Evolutionary conservation across 1,140 invertebrate species (phyloP), one percentile per base, ranked within the genome.

Genomic region (Macrosteles quadrilineatus): DNA sequence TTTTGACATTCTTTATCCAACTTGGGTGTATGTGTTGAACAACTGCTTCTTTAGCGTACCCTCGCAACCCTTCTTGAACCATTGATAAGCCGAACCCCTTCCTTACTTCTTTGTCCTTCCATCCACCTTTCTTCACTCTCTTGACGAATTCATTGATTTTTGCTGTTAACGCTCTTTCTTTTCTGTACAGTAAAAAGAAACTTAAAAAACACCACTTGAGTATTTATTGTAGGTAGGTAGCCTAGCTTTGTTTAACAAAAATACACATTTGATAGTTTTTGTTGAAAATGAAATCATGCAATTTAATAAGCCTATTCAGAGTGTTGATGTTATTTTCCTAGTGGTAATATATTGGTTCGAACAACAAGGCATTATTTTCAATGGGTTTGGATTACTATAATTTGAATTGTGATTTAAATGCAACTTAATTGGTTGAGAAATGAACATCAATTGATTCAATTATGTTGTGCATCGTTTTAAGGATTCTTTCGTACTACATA

Each of bases 101-200:
- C 23, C 12, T 12, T n/a, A 25, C 9, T 32, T 29, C 23, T 40
- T 59, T 55, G 17, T 55, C 6, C 12, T 55, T 53, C 50, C 50
- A 69, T 32, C 50, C 67, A 4, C 29, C 67, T 23, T 40, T 57
- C 19, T 59, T 40, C 29, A 69, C 17, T 32, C 29, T 36, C 9
- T 57, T 69, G 3, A 69, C 67, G 29, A 57, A 69, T 36, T 69
- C 67, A 57, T 69, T 53, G 14, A 69, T 29, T 45, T 66, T 66
- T 9, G 36, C 32, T 21, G 63, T 66, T 45, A 66, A 45, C 2
- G 63, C 63, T 25, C 40, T 40, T 43, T 66, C 63, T 21, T 66
- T 66, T 27, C 63, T 66, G 31, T 2, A 64, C 31, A 12, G 12
- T 6, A 66, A 3, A 64, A 64, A 64, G n/a, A 3, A 66, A 64